phyloP scores from a whole-genome alignment of 2,888 invertebrate genomes.

The Dromius quadrimaculatus region DNA sequence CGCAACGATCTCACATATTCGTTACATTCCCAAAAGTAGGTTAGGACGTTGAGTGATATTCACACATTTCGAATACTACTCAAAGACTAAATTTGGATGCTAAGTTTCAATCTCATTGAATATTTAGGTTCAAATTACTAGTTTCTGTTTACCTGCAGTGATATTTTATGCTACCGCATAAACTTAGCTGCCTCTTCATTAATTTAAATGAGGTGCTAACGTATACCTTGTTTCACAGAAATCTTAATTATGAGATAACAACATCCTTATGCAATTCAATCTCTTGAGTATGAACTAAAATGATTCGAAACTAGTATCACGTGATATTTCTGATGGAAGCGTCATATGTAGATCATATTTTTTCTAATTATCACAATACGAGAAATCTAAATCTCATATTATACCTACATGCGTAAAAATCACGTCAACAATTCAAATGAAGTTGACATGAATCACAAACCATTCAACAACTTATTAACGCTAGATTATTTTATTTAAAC shows the following conservation, averaged over 20 bases:
- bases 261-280: too few relatives aligned
- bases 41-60: background rate
- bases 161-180: constrained; percentile 23
- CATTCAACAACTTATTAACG: too few relatives aligned
- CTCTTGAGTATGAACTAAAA: too few relatives aligned
- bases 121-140: constrained; percentile 43
- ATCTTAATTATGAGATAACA: background rate
- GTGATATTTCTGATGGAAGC: too few relatives aligned
- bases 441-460: too few relatives aligned
- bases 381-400: too few relatives aligned
- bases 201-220: constrained; percentile 34
- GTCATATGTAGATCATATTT: too few relatives aligned
- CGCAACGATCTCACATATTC: background rate
- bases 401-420: too few relatives aligned
- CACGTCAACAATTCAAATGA: too few relatives aligned
- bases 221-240: background rate
- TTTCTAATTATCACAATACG: too few relatives aligned
- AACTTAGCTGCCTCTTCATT: constrained; percentile 32
- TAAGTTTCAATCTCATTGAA: constrained; percentile 14
- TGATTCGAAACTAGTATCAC: too few relatives aligned
- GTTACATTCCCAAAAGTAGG: constrained; percentile 6
- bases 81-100: constrained; percentile 21
- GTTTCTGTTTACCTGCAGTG: constrained; percentile 44
- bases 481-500: too few relatives aligned
- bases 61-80: background rate